Evolutionary conservation across 2,888 invertebrate species (phyloP).

Genomic region (Heliconius charithonia): DNA sequence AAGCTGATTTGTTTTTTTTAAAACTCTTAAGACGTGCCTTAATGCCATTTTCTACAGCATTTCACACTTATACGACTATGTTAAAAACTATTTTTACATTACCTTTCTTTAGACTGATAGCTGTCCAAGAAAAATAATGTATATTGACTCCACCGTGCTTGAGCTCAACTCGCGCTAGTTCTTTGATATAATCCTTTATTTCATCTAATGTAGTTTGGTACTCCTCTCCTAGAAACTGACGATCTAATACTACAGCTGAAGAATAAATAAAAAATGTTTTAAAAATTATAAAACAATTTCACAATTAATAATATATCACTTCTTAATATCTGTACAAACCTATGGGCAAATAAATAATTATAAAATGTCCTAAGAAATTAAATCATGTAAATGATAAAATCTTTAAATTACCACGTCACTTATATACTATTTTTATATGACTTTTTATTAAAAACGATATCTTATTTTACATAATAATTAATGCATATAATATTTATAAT

Average conservation of each 20-base stretch:
- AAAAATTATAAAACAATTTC: too few species aligned
- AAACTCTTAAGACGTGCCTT: too few species aligned
- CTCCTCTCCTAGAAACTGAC: constrained; percentile 85
- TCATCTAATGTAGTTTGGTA: constrained; percentile 82
- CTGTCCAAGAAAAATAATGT: constrained; percentile 87
- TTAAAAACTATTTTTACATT: not conserved
- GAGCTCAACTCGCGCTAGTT: constrained; percentile 85
- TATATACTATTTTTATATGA: not conserved
- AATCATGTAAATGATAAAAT: not conserved
- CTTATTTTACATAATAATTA: not conserved
- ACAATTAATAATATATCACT: not conserved
- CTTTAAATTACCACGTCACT: not conserved
- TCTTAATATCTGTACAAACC: too few species aligned
- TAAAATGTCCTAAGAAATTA: too few species aligned
- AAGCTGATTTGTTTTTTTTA: too few species aligned
- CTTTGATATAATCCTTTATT: constrained; percentile 86
- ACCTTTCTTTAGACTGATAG: constrained; percentile 88
- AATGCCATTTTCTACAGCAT: too few species aligned
- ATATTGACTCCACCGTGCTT: constrained; percentile 88
- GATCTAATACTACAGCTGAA: constrained; percentile 88
- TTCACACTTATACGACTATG: not conserved
- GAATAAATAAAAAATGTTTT: not conserved
- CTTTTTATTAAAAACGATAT: not conserved
- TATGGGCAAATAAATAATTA: too few species aligned
- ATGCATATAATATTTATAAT: not conserved